Percentiles rank a stretch among this genome's conserved stretches.
phyloP scores from a whole-genome alignment of 2,113 vertebrate genomes.

The Bolborhynchus lineola region DNA sequence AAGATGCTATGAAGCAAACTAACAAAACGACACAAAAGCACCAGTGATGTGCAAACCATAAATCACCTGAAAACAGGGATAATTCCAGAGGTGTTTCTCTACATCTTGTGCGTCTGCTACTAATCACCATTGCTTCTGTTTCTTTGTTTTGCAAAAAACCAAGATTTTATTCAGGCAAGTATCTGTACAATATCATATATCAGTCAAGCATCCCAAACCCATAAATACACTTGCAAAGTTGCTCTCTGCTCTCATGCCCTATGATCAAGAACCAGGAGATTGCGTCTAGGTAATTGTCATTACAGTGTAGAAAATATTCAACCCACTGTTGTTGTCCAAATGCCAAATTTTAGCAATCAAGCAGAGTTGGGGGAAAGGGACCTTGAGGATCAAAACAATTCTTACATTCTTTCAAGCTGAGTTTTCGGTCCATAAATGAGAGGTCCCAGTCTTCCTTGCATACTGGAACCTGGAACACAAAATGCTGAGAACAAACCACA shows the following conservation, averaged over 20 bases:
- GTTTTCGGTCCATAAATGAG: background rate
- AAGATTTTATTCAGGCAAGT: background rate
- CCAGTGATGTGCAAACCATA: background rate
- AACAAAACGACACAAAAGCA: background rate
- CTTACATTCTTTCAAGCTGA: background rate
- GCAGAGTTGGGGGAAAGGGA: background rate
- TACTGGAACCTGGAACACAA: background rate
- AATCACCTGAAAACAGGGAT: background rate
- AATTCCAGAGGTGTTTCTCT: background rate
- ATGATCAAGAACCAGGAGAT: accelerated
- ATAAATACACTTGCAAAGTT: background rate
- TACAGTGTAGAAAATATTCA: background rate
- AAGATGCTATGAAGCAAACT: background rate
- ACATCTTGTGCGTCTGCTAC: background rate
- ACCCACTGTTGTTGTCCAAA: background rate
- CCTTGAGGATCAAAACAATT: background rate
- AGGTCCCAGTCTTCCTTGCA: accelerated
- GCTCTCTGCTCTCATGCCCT: background rate
- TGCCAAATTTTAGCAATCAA: background rate
- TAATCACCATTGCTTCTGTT: background rate
- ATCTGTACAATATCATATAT: background rate
- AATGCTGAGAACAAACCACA: background rate
- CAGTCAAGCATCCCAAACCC: background rate
- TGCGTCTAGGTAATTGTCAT: background rate
- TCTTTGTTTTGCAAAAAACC: background rate